Evolutionary conservation across 2,113 vertebrate genomes (phyloP).

Genomic region (Channa argus): DNA sequence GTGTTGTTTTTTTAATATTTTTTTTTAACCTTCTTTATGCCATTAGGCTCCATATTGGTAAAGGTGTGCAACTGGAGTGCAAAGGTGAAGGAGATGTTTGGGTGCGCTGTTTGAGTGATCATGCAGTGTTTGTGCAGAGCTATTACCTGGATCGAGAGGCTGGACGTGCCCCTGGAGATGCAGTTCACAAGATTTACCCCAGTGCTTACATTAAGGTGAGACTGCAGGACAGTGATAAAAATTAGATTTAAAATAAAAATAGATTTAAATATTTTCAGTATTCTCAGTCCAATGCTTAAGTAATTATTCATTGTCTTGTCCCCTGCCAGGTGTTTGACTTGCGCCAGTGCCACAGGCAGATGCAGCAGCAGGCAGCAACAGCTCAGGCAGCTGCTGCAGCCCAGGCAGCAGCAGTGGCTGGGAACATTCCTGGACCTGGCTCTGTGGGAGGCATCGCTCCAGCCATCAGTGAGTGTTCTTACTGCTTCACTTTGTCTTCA

Average conservation of each 20-base stretch:
- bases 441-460: slow-evolving; percentile 97
- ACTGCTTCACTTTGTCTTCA: slow-evolving; percentile 20
- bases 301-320: slow-evolving; percentile 20
- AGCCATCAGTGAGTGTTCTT: slow-evolving; percentile 92
- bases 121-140: slow-evolving; percentile 98
- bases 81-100: slow-evolving; percentile 98
- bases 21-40: not conserved
- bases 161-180: slow-evolving; percentile 94
- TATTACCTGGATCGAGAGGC: slow-evolving; percentile 98
- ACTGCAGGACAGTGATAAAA: not conserved
- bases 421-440: slow-evolving; percentile 96
- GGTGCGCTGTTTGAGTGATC: slow-evolving; percentile 97
- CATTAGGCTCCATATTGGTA: slow-evolving; percentile 94
- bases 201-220: slow-evolving; percentile 97
- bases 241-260: too few species aligned
- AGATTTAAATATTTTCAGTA: too few species aligned
- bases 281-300: not conserved
- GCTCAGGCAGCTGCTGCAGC: slow-evolving; percentile 95
- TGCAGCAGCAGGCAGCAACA: slow-evolving; percentile 98
- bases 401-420: slow-evolving; percentile 94
- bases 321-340: slow-evolving; percentile 93
- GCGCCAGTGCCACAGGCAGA: slow-evolving; percentile 96
- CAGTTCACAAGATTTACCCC: slow-evolving; percentile 98
- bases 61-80: slow-evolving; percentile 97
- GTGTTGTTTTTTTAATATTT: not conserved